Evolutionary conservation across 2,888 invertebrate species (phyloP), one percentile per base, ranked within the genome.

Genomic region (Ectobius pallidus): DNA sequence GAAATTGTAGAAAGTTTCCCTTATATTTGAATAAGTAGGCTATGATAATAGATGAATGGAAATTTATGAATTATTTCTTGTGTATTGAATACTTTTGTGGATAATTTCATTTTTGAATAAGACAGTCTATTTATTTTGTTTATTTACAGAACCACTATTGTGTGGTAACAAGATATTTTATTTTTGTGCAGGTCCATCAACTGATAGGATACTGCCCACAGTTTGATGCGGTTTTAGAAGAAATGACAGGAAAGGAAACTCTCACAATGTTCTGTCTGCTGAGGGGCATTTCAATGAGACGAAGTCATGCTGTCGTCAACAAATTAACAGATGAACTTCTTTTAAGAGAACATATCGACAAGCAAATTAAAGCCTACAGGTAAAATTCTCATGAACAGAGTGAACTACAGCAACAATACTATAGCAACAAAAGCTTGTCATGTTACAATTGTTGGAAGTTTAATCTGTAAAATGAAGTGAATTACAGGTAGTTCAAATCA

Each of bases 131-230:
- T n/a, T n/a, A n/a, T n/a, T n/a, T n/a, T n/a, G n/a, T n/a, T n/a
- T n/a, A n/a, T n/a, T n/a, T n/a, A n/a, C n/a, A n/a, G n/a, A n/a
- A n/a, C n/a, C n/a, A n/a, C n/a, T n/a, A n/a, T n/a, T n/a, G n/a
- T n/a, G n/a, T n/a, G n/a, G n/a, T n/a, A n/a, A n/a, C n/a, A n/a
- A n/a, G n/a, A n/a, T n/a, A n/a, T n/a, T n/a, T n/a, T n/a, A n/a
- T n/a, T n/a, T n/a, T n/a, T 20, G 22, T 46, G 20, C 67, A 81
- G 79, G 80, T 81, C 69, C 80, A 80, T 74, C 79, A 81, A 67
- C 75, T 80, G 39, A 78, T 84, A 82, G 90, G 90, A 0, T 92
- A 92, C 80, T 92, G 92, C 79, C 92, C 92, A 4, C 92, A 92
- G 80, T 92, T 92, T 80, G 91, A 92, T 81, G 92, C 91, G 0